Percentiles rank a stretch among this genome's conserved stretches.
Conservation (phyloP, 2,888 invertebrate genomes). For the Elegia similella region DNA sequence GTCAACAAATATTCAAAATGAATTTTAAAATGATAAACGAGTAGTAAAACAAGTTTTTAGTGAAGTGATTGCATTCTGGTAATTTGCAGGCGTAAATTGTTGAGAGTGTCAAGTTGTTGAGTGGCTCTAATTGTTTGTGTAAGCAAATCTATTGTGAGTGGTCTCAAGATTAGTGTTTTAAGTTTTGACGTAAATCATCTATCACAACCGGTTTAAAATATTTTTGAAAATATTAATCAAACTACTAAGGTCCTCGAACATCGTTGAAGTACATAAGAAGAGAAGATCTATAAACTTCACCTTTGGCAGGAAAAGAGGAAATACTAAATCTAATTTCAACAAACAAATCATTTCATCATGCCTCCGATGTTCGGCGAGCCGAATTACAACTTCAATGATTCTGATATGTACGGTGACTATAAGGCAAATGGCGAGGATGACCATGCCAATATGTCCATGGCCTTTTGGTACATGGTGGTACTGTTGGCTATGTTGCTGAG, state of each 20-base stretch:
- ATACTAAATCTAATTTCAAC: background rate
- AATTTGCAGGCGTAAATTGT: conserved; percentile 24
- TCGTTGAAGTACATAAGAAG: too few species aligned
- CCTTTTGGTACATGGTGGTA: conserved; percentile 64
- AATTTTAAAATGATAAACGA: background rate
- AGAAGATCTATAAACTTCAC: too few species aligned
- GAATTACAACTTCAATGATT: conserved; percentile 39
- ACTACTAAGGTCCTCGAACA: too few species aligned
- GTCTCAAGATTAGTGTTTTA: conserved; percentile 10
- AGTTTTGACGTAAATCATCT: background rate
- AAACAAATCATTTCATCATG: conserved; percentile 39
- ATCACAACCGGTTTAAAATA: background rate
- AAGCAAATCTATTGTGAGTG: conserved; percentile 25
- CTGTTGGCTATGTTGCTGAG: conserved; percentile 54
- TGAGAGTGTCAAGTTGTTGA: conserved; percentile 19
- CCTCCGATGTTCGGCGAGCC: conserved; percentile 55
- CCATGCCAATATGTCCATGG: conserved; percentile 43
- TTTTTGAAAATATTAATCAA: background rate
- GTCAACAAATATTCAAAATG: conserved; percentile 6
- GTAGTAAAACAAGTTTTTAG: conserved; percentile 1
- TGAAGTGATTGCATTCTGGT: conserved; percentile 19
- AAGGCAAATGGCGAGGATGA: conserved; percentile 27
- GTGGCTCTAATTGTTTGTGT: conserved; percentile 24
- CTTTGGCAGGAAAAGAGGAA: background rate
- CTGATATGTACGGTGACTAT: conserved; percentile 30